Percentiles rank a stretch among this genome's conserved stretches.
Conservation (phyloP, 1,140 invertebrate genomes). For the Cotesia glomerata region DNA sequence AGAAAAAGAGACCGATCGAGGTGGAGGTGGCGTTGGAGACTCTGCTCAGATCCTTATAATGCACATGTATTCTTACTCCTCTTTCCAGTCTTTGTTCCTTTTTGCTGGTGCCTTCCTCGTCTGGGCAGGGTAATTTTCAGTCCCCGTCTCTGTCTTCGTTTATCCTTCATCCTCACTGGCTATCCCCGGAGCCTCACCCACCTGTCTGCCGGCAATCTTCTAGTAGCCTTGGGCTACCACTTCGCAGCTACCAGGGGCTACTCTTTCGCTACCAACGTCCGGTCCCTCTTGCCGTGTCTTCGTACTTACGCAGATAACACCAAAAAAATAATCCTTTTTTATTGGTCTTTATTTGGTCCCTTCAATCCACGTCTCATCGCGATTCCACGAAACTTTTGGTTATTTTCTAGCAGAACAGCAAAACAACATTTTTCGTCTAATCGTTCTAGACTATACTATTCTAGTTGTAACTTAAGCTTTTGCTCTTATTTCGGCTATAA, state of each 20-base stretch:
- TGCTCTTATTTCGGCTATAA: neutral
- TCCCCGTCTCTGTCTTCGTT: constrained; percentile 11
- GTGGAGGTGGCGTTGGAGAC: constrained; percentile 34
- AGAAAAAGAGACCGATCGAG: constrained; percentile 35
- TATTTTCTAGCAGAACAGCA: neutral
- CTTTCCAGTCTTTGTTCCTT: constrained; percentile 2
- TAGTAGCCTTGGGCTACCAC: constrained; percentile 65
- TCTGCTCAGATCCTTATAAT: neutral
- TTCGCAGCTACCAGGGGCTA: constrained; percentile 61
- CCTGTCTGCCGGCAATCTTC: constrained; percentile 65
- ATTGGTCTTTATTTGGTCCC: neutral
- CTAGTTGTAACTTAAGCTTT: neutral
- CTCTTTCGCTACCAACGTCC: constrained; percentile 60
- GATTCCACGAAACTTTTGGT: neutral
- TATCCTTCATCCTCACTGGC: constrained; percentile 15
- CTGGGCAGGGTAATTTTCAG: neutral
- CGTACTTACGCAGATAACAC: neutral
- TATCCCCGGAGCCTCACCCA: constrained; percentile 54
- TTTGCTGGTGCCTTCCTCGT: neutral
- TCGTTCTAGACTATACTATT: too few relatives aligned
- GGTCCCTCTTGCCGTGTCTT: constrained; percentile 41
- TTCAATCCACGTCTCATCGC: neutral
- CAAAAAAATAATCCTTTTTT: constrained; percentile 13
- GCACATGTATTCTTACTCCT: constrained; percentile 4
- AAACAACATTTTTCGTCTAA: too few relatives aligned